Percentiles rank a stretch among this genome's conserved stretches.
Evolutionary conservation across 2,888 invertebrate genomes (phyloP).

Genomic region (Eucera pruinosa): DNA sequence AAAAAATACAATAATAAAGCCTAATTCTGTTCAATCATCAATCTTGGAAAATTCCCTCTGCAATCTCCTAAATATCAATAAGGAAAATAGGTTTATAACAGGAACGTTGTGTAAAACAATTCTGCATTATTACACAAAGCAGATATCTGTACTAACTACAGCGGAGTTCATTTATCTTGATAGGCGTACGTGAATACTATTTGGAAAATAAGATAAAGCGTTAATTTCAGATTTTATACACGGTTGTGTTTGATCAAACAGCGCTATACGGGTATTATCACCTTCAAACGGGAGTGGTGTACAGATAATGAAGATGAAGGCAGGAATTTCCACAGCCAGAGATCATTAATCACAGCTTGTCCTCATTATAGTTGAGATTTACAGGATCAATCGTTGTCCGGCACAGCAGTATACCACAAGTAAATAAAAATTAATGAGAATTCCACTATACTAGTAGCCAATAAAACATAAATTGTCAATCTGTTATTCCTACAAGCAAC

Average conservation of each 20-base stretch:
- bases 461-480: not conserved
- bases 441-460: not conserved
- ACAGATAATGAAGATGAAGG: conserved; percentile 11
- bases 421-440: conserved; percentile 11
- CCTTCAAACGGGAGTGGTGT: not conserved
- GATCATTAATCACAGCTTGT: conserved; percentile 35
- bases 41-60: too few relatives aligned
- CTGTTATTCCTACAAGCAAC: not conserved
- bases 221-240: not conserved
- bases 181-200: too few relatives aligned
- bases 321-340: not conserved
- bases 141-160: too few relatives aligned
- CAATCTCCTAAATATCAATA: too few relatives aligned
- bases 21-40: too few relatives aligned
- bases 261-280: not conserved
- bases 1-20: too few relatives aligned
- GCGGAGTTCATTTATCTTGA: too few relatives aligned
- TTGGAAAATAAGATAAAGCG: not conserved
- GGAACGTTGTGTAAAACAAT: too few relatives aligned
- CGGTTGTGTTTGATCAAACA: conserved; percentile 1
- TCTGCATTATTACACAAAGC: too few relatives aligned
- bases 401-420: not conserved
- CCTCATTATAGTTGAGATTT: conserved; percentile 26
- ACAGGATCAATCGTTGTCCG: not conserved
- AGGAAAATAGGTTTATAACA: too few relatives aligned